Evolutionary conservation across 1,140 invertebrate species (phyloP), one percentile per base, ranked within the genome.

Genomic region (Hydropsyche tenuis): DNA sequence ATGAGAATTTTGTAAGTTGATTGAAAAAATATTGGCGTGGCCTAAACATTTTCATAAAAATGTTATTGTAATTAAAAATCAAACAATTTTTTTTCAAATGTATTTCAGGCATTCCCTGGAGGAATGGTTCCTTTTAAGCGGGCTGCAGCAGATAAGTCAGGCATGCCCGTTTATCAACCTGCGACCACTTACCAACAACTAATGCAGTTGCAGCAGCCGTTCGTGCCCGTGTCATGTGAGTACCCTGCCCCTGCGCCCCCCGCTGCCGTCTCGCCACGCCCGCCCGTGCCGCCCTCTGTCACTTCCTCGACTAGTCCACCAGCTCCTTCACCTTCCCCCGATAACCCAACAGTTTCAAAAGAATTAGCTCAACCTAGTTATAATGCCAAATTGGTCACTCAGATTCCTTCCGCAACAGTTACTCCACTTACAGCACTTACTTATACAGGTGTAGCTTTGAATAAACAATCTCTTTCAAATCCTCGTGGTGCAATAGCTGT

Each of bases 101-200:
- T 37, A 9, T 88, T 88, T 9, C 88, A 96, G 94, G 92, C 92
- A 82, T 96, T 96, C 87, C 94, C 94, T 81, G 94, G 94, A 80
- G 94, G 94, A 80, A 95, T 97, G 91, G 78, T 85, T 62, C 91
- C 94, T 82, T 96, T 96, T 86, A 96, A 96, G 86, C 92, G 96
- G 86, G 91, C 95, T 81, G 93, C 95, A 79, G 94, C 94, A 65
- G 95, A 96, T 85, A 98, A 98, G 86, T 95, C 94, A 81, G 96
- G 95, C 79, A 89, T 97, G 83, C 95, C 96, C 78, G 93, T 98
- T 79, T 98, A 97, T 88, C 95, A 97, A 86, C 95, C 94, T 79
- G 91, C 91, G 80, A 93, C 93, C 79, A 93, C 94, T 80, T 97
- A 97, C 87, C 95, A 97, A 85, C 95, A 95, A 87, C 89, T 97